Evolutionary conservation across 2,113 vertebrate genomes (phyloP).

Genomic region (Ascaphus truei): DNA sequence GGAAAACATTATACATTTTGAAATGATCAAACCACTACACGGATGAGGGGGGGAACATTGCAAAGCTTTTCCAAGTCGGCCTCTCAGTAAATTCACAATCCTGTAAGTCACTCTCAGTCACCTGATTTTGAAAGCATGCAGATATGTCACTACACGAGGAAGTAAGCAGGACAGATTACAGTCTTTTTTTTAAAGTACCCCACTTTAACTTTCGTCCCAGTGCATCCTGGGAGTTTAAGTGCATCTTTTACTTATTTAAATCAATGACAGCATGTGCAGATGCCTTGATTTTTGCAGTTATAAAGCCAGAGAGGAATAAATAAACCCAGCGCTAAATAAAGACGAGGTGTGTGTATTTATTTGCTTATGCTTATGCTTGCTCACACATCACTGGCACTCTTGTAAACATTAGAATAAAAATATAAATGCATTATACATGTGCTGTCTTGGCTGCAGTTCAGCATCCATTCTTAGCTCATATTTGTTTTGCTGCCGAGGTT

Average conservation of each 20-base stretch:
- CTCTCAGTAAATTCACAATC: too few species aligned
- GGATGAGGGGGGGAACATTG: too few species aligned
- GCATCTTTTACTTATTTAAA: background rate
- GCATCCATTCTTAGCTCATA: background rate
- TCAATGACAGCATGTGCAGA: background rate
- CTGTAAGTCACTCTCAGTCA: too few species aligned
- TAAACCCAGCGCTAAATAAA: background rate
- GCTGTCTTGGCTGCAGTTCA: background rate
- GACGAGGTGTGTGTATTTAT: background rate
- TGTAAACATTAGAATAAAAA: background rate
- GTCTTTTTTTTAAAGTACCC: too few species aligned
- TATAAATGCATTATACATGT: slow-evolving; percentile 7
- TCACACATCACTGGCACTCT: background rate
- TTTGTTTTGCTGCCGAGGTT: background rate
- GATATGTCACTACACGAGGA: too few species aligned
- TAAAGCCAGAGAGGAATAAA: background rate
- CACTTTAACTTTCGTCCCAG: background rate
- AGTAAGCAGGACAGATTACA: too few species aligned
- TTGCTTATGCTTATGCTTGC: slow-evolving; percentile 2
- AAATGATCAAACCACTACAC: too few species aligned
- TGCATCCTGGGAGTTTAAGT: background rate
- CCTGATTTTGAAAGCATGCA: too few species aligned
- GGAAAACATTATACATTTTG: too few species aligned
- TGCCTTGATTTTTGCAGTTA: slow-evolving; percentile 6
- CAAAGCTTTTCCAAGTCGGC: too few species aligned